A percentile compares a stretch with the other conserved stretches of the same genome.
Evolutionary conservation across 2,888 invertebrate species (phyloP).

Genomic region (Micoletzkya japonica): DNA sequence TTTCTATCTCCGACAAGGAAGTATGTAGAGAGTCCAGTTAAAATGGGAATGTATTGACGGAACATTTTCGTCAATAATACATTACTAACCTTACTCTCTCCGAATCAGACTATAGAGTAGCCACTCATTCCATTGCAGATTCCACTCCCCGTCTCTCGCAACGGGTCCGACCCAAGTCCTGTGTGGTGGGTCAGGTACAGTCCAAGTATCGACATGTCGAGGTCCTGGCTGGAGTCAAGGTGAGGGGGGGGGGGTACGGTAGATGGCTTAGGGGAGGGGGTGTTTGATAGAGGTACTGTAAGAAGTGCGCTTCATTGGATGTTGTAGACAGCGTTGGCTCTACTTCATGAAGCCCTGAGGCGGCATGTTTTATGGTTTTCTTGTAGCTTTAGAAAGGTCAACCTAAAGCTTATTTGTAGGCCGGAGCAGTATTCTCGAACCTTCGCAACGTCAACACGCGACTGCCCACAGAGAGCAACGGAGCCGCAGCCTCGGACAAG

Average conservation of each 20-base stretch:
- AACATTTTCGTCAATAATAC: neutral
- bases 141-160: conserved; percentile 27
- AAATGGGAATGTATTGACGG: too few relatives aligned
- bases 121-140: neutral
- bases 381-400: neutral
- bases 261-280: too few relatives aligned
- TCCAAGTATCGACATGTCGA: conserved; percentile 59
- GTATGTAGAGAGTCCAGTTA: too few relatives aligned
- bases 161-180: conserved; percentile 48
- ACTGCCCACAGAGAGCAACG: conserved; percentile 53
- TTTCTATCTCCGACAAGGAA: too few relatives aligned
- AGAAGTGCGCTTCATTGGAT: neutral
- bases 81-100: neutral
- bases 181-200: conserved; percentile 52
- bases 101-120: too few relatives aligned
- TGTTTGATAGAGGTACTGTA: too few relatives aligned
- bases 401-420: neutral
- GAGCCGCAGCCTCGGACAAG: conserved; percentile 75
- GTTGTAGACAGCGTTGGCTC: neutral
- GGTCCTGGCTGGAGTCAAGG: conserved; percentile 34
- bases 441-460: conserved; percentile 59
- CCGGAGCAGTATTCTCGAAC: conserved; percentile 46
- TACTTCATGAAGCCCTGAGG: neutral
- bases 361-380: neutral
- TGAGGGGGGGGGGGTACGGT: conserved; percentile 1